Evolutionary conservation across 2,888 invertebrate species (phyloP).

Genomic region (Drosophila flavopinicola): DNA sequence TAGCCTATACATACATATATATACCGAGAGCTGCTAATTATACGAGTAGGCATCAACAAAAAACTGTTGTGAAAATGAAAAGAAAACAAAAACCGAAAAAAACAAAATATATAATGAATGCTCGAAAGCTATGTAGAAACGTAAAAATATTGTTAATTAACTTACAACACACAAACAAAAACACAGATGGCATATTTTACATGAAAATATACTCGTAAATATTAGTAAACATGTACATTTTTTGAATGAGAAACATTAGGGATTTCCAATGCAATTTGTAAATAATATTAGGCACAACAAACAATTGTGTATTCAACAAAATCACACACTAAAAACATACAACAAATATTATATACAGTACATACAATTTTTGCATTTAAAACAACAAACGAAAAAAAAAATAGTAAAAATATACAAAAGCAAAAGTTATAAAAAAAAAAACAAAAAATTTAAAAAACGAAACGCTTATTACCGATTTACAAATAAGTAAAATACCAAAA

Average conservation of each 20-base stretch:
- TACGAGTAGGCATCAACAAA: constrained; percentile 24
- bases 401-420: constrained; percentile 72
- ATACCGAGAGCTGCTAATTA: constrained; percentile 49
- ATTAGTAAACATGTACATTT: constrained; percentile 41
- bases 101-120: no score
- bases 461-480: constrained; percentile 76
- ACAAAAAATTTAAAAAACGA: constrained; percentile 54
- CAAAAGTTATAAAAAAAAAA: constrained; percentile 29
- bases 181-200: constrained; percentile 22
- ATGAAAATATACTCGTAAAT: constrained; percentile 26
- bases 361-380: constrained; percentile 74
- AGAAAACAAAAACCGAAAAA: no score
- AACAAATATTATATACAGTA: constrained; percentile 55
- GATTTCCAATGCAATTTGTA: constrained; percentile 56
- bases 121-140: constrained; percentile 24
- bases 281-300: constrained; percentile 34
- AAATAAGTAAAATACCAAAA: constrained; percentile 59
- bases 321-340: constrained; percentile 31
- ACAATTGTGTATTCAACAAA: constrained; percentile 23
- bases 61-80: constrained; percentile 13
- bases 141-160: constrained; percentile 41
- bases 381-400: constrained; percentile 50
- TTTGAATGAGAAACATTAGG: constrained; percentile 40
- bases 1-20: constrained; percentile 18
- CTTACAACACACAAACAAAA: constrained; percentile 17